Evolutionary conservation across 2,113 vertebrate genomes (phyloP), one percentile per base, ranked within the genome.

Genomic region (Bufo gargarizans): DNA sequence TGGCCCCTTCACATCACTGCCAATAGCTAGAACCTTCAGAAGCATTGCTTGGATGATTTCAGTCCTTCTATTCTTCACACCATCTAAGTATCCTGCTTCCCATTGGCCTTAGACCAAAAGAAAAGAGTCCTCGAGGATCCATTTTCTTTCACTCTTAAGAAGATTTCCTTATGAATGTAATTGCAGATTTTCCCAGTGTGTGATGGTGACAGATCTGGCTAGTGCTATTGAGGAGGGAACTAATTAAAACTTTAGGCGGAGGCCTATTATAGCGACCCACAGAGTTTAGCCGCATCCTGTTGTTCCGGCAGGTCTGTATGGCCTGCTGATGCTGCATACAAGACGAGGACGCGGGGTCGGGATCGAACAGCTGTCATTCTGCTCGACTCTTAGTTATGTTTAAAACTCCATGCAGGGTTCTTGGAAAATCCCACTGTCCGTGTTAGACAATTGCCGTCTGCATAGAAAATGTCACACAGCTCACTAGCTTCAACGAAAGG

Each of bases 91-190:
- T 8, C 77, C 53, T 1, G 12, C 43, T 59, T 80, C 77, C 77
- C 77, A 16, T 43, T 80, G 77, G 77, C 77, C 55, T 58, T 80
- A 22, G 2, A 80, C 77, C 77, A 80, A 43, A 17, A 6, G 6
- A 16, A 55, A 59, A 58, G 55, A 0, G 77, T 59, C 77, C n/a
- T 80, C 13, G 53, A 80, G 77, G 77, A 56, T 43, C 59, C 55
- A 22, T 33, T 58, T 56, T 56, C 55, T 58, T 59, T 22, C 17
- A 14, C 6, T 16, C 13, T 53, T 55, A 55, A 78, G 77, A 56
- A 16, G n/a, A 53, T 91, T 88, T 65, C 19, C 12, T 83, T 89
- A 90, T 47, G 63, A 89, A 80, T 90, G 91, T 89, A 71, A 88
- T 77, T 90, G 69, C 89, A 65, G 87, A 16, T 86, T 92, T 91